Evolutionary conservation across 2,888 invertebrate species (phyloP).

Genomic region (Meta bourneti): DNA sequence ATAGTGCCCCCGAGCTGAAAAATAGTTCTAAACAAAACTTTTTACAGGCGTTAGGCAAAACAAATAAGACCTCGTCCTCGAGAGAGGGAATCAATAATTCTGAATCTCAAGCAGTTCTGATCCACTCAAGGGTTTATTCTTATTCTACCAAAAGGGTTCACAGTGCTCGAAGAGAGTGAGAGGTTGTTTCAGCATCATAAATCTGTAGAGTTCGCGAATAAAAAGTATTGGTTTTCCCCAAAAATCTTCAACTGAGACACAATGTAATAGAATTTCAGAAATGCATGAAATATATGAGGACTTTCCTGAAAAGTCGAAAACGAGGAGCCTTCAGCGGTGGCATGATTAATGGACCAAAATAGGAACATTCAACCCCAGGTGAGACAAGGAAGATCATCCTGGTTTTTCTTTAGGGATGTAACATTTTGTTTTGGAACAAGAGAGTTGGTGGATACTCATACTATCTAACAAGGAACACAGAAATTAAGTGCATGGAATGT

Average conservation of each 20-base stretch:
- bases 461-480: no score
- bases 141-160: conserved; percentile 6
- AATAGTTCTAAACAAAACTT: conserved; percentile 42
- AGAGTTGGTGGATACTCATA: no score
- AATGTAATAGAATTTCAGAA: conserved; percentile 35
- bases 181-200: conserved; percentile 17
- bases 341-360: conserved; percentile 39
- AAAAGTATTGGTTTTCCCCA: conserved; percentile 46
- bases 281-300: conserved; percentile 20
- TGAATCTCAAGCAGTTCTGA: conserved; percentile 63
- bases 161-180: not conserved
- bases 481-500: no score
- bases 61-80: conserved; percentile 9
- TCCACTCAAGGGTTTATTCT: conserved; percentile 45
- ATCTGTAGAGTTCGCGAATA: conserved; percentile 39
- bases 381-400: not conserved
- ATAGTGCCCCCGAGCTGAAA: conserved; percentile 24
- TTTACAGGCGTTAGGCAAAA: conserved; percentile 13
- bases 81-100: conserved; percentile 48
- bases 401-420: not conserved
- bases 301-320: conserved; percentile 6
- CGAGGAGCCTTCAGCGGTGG: conserved; percentile 19
- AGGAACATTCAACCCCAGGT: conserved; percentile 1
- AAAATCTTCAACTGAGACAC: conserved; percentile 37
- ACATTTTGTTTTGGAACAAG: not conserved